Base-by-base conservation (phyloP, 2,797 vertebrate species). In the Phoebastria nigripes region DNA sequence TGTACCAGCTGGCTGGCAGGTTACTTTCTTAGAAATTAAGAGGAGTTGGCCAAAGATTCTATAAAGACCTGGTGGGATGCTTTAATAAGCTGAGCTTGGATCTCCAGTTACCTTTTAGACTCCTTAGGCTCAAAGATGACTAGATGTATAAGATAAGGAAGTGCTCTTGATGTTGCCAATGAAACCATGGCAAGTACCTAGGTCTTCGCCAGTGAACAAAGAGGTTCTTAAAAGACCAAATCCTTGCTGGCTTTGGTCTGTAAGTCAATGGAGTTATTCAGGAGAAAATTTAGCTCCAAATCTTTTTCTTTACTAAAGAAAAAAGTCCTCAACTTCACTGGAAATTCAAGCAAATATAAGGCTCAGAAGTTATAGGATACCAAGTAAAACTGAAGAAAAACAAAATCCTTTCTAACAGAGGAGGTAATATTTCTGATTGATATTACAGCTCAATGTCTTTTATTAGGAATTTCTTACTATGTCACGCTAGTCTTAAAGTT, bases 21-120 rank as follows among this genome's bases (percentile, higher is more conserved):
- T 93, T 88, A 90, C 39, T 81, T 81, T 82, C 84, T 91, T 69
- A 82, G 33, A 94, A 94, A 92, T 82, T 25, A 31, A 92, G 39
- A 94, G 10, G 35, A 84, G 14, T 69, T 96, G 71, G 59, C 17
- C 81, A 92, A 82, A 83, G 81, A 92, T 87, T 90, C 63, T 69
- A 47, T 56, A 70, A 87, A 94, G 47, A 82, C 54, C 22, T 41
- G 37, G 6, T 33, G 18, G 8, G 39, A 81, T 81, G 26, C 8
- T 42, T 91, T 88, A 78, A 56, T 77, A 82, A 82, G 41, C n/a
- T 84, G 42, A 69, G 15, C 14, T 51, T 90, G 16, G 17, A 8
- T 80, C 18, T 92, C 22, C 79, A 85, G 37, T 74, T 70, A 85
- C 63, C 42, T 94, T 86, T 77, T 56, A 89, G 49, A 72, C 39